Evolutionary conservation across 2,797 vertebrate genomes (phyloP), one percentile per base, ranked within the genome.

Genomic region (Anabas testudineus): DNA sequence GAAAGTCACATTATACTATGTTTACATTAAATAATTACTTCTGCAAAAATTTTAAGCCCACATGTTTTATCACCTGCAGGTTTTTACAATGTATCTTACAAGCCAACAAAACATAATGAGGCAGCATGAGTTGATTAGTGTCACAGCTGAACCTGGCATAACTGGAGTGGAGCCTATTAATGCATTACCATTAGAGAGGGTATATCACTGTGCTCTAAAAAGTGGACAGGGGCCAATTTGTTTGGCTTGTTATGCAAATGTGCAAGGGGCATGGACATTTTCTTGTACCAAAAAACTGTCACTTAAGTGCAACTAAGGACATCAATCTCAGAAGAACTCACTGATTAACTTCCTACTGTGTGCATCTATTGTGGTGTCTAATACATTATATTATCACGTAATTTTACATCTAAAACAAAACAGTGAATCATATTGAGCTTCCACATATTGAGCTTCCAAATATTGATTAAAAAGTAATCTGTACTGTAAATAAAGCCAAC

Each of bases 241-340:
- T 82, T 88, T 81, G 18, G 63, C 69, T 89, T 80, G 53, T 90
- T 88, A 85, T 87, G 82, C 78, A 90, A 81, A 90, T 82, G 24
- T 43, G 12, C 5, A 13, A 19, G 10, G 30, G 82, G 77, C 58
- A 75, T 71, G 54, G 65, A 54, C 15, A 19, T 77, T 80, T 79
- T 74, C 67, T 86, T 70, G 47, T n/a, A 43, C 5, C 4, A n/a
- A 8, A n/a, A n/a, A 0, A 61, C 3, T 15, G 15, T 39, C 7
- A 34, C 32, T 51, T 9, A 39, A 14, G 12, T 14, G n/a, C 56
- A 76, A 67, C 64, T 81, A 77, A 78, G 66, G 37, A 13, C 58
- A 81, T 78, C 63, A 67, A 32, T 78, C 47, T 28, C 7, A 42
- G 18, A 26, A 16, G 22, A 18, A 60, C 26, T 10, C 42, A 30